Evolutionary conservation across 92 coral and sea anemone species (phyloP).

Genomic region (Nematostella vectensis): DNA sequence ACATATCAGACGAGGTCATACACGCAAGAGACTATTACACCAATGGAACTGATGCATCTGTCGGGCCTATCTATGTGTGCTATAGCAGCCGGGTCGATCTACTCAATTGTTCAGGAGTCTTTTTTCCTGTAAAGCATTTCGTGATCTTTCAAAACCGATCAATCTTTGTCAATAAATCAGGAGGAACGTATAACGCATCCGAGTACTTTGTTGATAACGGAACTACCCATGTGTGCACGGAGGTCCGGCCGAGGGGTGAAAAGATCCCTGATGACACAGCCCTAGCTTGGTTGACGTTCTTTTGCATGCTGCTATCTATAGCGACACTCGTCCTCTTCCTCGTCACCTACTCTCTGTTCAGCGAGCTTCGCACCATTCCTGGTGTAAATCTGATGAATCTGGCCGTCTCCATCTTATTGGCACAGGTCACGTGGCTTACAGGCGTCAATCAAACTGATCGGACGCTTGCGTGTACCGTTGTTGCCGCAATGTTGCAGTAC

Average conservation of each 20-base stretch:
- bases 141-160: constrained; percentile 18
- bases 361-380: constrained; percentile 56
- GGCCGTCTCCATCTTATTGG: constrained; percentile 18
- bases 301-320: constrained; percentile 25
- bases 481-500: constrained; percentile 41
- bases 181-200: constrained; percentile 5
- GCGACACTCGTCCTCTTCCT: constrained; percentile 18
- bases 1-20: constrained; percentile 10
- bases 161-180: constrained; percentile 22
- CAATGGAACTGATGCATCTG: constrained; percentile 1
- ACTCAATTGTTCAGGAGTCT: too few species aligned
- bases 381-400: constrained; percentile 48
- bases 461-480: constrained; percentile 23
- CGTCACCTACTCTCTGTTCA: constrained; percentile 41
- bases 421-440: constrained; percentile 33
- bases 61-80: too few species aligned
- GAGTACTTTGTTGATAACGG: constrained; percentile 14
- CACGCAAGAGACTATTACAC: constrained; percentile 16
- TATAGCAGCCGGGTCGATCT: too few species aligned
- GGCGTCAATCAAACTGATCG: constrained; percentile 20
- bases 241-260: not conserved
- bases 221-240: constrained; percentile 10
- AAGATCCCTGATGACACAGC: not conserved
- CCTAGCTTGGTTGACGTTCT: not conserved
- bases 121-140: constrained; percentile 10